phyloP scores from a whole-genome alignment of 2,888 invertebrate species.

The Tinea trinotella region DNA sequence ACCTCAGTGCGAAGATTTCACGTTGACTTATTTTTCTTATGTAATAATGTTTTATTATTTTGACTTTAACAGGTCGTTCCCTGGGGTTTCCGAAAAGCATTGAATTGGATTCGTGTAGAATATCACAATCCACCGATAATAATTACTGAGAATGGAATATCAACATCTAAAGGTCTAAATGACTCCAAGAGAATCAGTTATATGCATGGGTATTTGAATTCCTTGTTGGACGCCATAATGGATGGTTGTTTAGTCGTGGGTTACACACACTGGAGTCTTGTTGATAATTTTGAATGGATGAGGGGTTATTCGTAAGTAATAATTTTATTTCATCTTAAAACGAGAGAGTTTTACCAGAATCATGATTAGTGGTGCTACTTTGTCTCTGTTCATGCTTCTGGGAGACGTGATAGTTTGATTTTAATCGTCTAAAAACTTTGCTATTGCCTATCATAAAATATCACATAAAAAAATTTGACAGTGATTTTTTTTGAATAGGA shows the following conservation, averaged over 20 bases:
- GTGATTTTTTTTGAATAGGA: no score
- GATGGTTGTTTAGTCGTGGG: conserved; percentile 75
- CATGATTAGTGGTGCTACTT: no score
- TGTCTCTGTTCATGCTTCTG: no score
- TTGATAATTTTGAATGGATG: conserved; percentile 89
- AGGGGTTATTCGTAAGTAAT: conserved; percentile 76
- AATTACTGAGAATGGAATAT: conserved; percentile 76
- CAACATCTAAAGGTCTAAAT: conserved; percentile 51
- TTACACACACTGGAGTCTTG: conserved; percentile 83
- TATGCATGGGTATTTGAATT: conserved; percentile 59
- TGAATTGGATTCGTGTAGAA: conserved; percentile 74
- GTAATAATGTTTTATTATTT: neutral
- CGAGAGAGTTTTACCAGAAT: no score
- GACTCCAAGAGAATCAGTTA: conserved; percentile 66
- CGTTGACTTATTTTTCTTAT: no score
- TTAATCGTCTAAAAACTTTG: no score
- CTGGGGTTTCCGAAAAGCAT: conserved; percentile 74
- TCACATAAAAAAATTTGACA: no score
- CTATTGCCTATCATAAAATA: no score
- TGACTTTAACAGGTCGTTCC: conserved; percentile 69
- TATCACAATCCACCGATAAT: conserved; percentile 72
- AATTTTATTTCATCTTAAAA: no score
- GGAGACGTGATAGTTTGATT: no score
- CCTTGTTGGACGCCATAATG: conserved; percentile 59
- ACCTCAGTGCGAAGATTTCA: no score